A percentile compares a stretch with the other conserved stretches of the same genome.
These are phyloP conservation scores for Turdus rufiventris DNA, from an alignment of 2,113 vertebrate species.

Conservation along the genomic window DNA sequence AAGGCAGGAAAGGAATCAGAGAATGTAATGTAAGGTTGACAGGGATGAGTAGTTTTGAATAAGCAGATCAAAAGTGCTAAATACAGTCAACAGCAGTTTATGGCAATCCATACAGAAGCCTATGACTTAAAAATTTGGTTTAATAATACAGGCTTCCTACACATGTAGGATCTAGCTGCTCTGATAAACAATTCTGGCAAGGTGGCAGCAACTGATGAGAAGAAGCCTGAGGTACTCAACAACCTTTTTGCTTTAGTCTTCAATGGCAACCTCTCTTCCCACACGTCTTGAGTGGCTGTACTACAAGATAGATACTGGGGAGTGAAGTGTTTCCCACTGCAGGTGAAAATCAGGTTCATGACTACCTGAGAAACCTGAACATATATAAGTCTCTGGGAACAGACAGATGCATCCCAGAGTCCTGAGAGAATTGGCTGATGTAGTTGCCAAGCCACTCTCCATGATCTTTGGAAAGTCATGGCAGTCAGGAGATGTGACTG, in stretches of 20 bases:
- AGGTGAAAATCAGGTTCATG: not conserved
- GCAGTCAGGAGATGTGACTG: not conserved
- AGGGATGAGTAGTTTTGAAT: not conserved
- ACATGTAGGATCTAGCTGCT: not conserved
- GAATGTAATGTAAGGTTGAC: not conserved
- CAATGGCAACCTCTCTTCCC: not conserved
- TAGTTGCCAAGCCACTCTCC: not conserved
- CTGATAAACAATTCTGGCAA: not conserved
- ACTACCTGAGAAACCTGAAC: not conserved
- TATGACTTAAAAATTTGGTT: not conserved
- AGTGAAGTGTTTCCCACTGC: not conserved
- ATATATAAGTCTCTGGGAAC: not conserved
- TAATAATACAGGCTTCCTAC: not conserved
- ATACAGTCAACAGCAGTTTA: not conserved
- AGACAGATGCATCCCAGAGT: not conserved
- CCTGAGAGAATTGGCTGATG: not conserved
- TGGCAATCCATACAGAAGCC: not conserved
- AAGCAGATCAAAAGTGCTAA: not conserved
- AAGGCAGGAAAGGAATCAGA: not conserved
- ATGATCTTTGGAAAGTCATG: not conserved
- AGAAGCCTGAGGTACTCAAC: not conserved
- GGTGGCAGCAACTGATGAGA: not conserved
- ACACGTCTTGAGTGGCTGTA: not conserved
- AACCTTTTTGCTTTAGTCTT: not conserved
- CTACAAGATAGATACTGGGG: too few relatives aligned